Percentiles rank a stretch among this genome's conserved stretches.
These are phyloP conservation scores for Xestia rhomboidea DNA, from an alignment of 2,888 invertebrate species.

Conservation along the genomic window DNA sequence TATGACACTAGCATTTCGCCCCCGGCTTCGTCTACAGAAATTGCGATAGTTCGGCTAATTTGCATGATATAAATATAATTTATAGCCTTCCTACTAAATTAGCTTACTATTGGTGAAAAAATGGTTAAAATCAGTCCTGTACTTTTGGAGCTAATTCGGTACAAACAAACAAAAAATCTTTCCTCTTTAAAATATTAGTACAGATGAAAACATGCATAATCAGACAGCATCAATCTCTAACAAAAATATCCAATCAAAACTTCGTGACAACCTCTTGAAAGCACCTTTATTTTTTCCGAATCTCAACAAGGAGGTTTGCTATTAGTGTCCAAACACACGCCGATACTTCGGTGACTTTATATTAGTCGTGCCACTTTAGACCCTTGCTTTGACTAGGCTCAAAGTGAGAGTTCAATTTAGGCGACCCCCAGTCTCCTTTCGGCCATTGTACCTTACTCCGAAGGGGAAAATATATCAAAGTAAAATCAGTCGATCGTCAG, in stretches of 20 bases:
- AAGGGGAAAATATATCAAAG: slow-evolving; percentile 87
- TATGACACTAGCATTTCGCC: too few species aligned
- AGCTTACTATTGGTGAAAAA: too few species aligned
- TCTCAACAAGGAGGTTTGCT: slow-evolving; percentile 58
- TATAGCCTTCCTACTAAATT: too few species aligned
- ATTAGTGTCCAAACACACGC: slow-evolving; percentile 68
- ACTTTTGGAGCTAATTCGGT: too few species aligned
- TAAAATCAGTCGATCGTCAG: slow-evolving; percentile 82
- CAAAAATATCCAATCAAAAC: neutral
- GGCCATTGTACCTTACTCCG: slow-evolving; percentile 76
- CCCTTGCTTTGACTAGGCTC: slow-evolving; percentile 82
- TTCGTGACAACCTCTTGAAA: slow-evolving; percentile 4
- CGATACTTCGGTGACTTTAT: slow-evolving; percentile 69
- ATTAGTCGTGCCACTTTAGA: slow-evolving; percentile 69
- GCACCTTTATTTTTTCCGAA: slow-evolving; percentile 20
- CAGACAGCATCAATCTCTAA: too few species aligned
- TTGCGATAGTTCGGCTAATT: too few species aligned
- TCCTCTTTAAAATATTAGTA: too few species aligned
- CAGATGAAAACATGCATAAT: neutral
- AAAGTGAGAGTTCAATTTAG: slow-evolving; percentile 81
- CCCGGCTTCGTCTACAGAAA: too few species aligned
- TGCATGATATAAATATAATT: too few species aligned
- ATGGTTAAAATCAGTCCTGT: too few species aligned
- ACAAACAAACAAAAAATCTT: too few species aligned
- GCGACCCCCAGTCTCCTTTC: slow-evolving; percentile 76